Base-by-base conservation (phyloP, 1,140 invertebrate species). In the Cylas formicarius region DNA sequence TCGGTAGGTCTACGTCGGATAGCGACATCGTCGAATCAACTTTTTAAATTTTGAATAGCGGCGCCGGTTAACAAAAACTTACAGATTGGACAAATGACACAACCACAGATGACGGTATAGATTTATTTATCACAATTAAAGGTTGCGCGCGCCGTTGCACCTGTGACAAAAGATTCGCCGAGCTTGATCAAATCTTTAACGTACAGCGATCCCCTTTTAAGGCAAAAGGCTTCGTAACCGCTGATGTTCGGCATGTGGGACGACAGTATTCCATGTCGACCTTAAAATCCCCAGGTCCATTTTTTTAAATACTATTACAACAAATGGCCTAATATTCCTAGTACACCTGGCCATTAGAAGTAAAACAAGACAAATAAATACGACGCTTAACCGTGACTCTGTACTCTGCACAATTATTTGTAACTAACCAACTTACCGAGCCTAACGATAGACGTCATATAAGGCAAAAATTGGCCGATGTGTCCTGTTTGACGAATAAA, bases 361-460 rank as follows among this genome's bases (percentile, higher is more conserved):
- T n/a, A n/a, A n/a, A n/a, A n/a, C n/a, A n/a, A n/a, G n/a, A n/a
- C n/a, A n/a, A n/a, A 3, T n/a, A n/a, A n/a, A n/a, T n/a, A n/a
- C n/a, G n/a, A n/a, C n/a, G n/a, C n/a, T n/a, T n/a, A n/a, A n/a
- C n/a, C n/a, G n/a, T n/a, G n/a, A n/a, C n/a, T n/a, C n/a, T n/a
- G n/a, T n/a, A n/a, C n/a, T n/a, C n/a, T n/a, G n/a, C n/a, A n/a
- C n/a, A n/a, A n/a, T n/a, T n/a, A n/a, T n/a, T n/a, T n/a, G n/a
- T 7, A n/a, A n/a, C n/a, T n/a, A 35, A 33, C 10, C 13, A 3
- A 27, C 43, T 50, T 45, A 62, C 60, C 56, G 42, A 62, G 50
- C 53, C 49, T 53, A 10, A 62, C 46, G 10, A 65, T 55, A 13
- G 60, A 60, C 17, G 54, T 53, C 62, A 65, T 63, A 32, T 63